Conservation (phyloP, 30 jellyfish, hydroid and myxozoan genomes). For the Cassiopea andromeda region DNA sequence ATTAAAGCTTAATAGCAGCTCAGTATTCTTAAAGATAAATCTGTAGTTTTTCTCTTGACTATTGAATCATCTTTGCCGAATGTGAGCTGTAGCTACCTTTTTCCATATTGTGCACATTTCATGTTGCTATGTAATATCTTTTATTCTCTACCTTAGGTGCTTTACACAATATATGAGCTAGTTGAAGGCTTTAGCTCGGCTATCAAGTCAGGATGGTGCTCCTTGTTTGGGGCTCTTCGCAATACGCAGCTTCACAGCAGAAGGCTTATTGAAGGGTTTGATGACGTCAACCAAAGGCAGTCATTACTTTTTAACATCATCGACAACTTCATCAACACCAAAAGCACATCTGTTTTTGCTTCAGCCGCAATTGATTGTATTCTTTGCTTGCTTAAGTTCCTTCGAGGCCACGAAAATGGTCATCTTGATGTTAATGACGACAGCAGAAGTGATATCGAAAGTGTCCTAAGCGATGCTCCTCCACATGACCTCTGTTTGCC, state of each 20-base stretch:
- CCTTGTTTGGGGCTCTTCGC: slow-evolving; percentile 93
- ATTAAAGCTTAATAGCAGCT: too few species aligned
- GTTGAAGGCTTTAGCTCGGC: slow-evolving; percentile 94
- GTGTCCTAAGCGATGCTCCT: slow-evolving; percentile 69
- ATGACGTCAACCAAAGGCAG: slow-evolving; percentile 93
- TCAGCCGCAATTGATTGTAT: slow-evolving; percentile 94
- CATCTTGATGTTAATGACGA: slow-evolving; percentile 65
- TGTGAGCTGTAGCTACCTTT: too few species aligned
- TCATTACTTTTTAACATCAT: slow-evolving; percentile 85
- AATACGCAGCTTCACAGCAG: slow-evolving; percentile 88
- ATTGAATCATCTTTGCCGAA: too few species aligned
- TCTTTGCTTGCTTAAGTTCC: slow-evolving; percentile 81
- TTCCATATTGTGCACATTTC: neutral
- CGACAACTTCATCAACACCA: slow-evolving; percentile 81
- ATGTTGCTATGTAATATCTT: neutral
- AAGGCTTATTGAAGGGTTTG: slow-evolving; percentile 82
- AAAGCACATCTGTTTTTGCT: slow-evolving; percentile 91
- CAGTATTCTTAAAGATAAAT: too few species aligned
- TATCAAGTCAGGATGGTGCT: slow-evolving; percentile 98
- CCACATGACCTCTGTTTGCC: slow-evolving; percentile 87
- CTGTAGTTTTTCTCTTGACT: too few species aligned
- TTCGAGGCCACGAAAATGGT: slow-evolving; percentile 67
- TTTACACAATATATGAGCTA: slow-evolving; percentile 94
- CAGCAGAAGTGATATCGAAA: slow-evolving; percentile 84
- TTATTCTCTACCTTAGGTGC: slow-evolving; percentile 58